Conservation (phyloP, 2,888 invertebrate species). For the Pomacea canaliculata region DNA sequence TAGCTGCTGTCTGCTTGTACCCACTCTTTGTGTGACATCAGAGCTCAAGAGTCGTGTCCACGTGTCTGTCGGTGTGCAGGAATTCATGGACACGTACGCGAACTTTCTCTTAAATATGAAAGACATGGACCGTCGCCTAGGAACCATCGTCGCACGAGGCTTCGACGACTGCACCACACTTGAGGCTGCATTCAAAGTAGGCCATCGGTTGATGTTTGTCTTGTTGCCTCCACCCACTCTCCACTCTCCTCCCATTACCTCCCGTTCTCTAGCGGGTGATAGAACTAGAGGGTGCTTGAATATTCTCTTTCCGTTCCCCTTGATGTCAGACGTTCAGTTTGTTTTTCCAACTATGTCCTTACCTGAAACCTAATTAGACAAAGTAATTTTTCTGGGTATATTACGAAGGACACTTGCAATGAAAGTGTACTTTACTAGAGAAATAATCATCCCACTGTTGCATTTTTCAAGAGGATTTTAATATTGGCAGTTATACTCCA, state of each 20-base stretch:
- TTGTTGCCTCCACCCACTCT: background rate
- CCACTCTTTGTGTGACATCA: too few relatives aligned
- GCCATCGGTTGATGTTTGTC: background rate
- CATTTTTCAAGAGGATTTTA: too few relatives aligned
- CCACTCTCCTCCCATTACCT: background rate
- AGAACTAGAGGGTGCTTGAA: too few relatives aligned
- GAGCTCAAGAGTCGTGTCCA: background rate
- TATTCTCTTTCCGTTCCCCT: background rate
- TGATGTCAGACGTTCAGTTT: background rate
- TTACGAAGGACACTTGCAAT: too few relatives aligned
- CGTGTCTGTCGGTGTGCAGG: conserved; percentile 58
- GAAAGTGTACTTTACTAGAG: too few relatives aligned
- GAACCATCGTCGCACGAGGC: conserved; percentile 90
- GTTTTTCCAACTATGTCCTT: too few relatives aligned
- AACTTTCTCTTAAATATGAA: conserved; percentile 85
- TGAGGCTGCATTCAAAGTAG: conserved; percentile 90
- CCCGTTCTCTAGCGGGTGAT: background rate
- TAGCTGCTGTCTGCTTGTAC: too few relatives aligned
- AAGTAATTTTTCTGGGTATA: too few relatives aligned
- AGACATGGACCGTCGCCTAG: conserved; percentile 90
- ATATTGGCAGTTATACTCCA: too few relatives aligned
- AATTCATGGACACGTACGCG: conserved; percentile 85
- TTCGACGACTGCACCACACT: conserved; percentile 93
- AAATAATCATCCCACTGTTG: too few relatives aligned
- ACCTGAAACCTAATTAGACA: too few relatives aligned